Conservation (phyloP, 2,888 invertebrate species). For the Heliconius erato region DNA sequence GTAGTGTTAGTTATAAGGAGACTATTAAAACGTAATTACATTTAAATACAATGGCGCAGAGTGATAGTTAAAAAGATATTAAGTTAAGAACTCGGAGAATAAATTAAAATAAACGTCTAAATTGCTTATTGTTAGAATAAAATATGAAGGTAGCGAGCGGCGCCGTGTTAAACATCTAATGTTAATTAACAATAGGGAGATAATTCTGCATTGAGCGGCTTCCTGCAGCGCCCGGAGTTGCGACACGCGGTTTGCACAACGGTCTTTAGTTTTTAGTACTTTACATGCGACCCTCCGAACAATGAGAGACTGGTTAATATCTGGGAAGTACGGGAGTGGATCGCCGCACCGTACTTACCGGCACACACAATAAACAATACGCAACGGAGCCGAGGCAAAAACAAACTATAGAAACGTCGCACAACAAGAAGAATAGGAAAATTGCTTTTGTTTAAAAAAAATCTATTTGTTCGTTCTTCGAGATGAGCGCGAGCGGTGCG, state of each 20-base stretch:
- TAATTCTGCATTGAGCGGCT: conserved; percentile 57
- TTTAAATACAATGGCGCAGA: conserved; percentile 22
- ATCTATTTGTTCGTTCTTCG: conserved; percentile 83
- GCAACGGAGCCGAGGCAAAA: conserved; percentile 80
- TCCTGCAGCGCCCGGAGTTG: conserved; percentile 57
- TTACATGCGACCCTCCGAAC: conserved; percentile 75
- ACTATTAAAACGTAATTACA: conserved; percentile 19
- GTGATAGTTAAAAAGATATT: conserved; percentile 28
- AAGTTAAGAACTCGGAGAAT: conserved; percentile 22
- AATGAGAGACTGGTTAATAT: conserved; percentile 79
- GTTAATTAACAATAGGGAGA: conserved; percentile 72
- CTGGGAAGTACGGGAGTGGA: conserved; percentile 83
- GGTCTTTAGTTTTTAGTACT: conserved; percentile 81
- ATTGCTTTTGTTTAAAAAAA: conserved; percentile 85
- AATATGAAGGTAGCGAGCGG: conserved; percentile 61
- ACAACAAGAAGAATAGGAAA: conserved; percentile 86
- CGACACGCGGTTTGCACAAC: conserved; percentile 73
- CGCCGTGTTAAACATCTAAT: conserved; percentile 64
- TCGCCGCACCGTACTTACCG: conserved; percentile 75
- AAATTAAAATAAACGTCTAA: conserved; percentile 50
- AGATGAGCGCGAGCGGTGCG: conserved; percentile 82
- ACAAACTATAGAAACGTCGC: conserved; percentile 82
- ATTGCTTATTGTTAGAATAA: conserved; percentile 53
- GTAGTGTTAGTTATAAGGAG: background rate
- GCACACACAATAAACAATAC: conserved; percentile 80